phyloP scores from a whole-genome alignment of 2,888 invertebrate species.

The Rhaphigaster nebulosa region DNA sequence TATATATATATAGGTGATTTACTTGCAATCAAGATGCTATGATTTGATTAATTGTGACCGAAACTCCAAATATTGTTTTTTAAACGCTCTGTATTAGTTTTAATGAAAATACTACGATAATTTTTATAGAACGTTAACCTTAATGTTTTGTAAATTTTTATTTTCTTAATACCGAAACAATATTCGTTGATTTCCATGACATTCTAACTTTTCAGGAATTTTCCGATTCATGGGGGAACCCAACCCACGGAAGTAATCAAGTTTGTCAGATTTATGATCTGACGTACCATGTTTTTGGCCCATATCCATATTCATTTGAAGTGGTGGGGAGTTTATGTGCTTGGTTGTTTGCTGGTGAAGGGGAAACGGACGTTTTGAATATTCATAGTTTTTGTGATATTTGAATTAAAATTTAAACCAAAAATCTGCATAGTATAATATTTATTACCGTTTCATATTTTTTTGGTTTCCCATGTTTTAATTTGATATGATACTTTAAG shows the following conservation, averaged over 20 bases:
- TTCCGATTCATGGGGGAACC: not conserved
- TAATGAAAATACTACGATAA: no score
- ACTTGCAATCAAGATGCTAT: no score
- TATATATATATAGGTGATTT: no score
- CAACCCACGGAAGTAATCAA: not conserved
- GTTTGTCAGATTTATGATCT: not conserved
- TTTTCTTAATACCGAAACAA: not conserved
- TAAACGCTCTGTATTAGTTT: no score
- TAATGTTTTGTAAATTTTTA: not conserved
- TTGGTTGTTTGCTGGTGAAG: not conserved
- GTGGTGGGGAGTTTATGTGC: not conserved
- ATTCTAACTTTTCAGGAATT: not conserved
- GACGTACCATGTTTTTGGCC: not conserved
- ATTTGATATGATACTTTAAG: no score
- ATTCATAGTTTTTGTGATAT: not conserved
- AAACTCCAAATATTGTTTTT: no score
- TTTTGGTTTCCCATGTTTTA: no score
- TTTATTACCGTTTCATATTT: no score
- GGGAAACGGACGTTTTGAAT: not conserved
- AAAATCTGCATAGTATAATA: no score
- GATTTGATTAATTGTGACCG: no score
- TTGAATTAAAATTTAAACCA: not conserved
- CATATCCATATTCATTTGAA: conserved; percentile 17
- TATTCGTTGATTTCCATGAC: not conserved
- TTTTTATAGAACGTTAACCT: no score